These are phyloP conservation scores for Glareola pratincola DNA, from an alignment of 2,113 vertebrate species.

Conservation along the genomic window DNA sequence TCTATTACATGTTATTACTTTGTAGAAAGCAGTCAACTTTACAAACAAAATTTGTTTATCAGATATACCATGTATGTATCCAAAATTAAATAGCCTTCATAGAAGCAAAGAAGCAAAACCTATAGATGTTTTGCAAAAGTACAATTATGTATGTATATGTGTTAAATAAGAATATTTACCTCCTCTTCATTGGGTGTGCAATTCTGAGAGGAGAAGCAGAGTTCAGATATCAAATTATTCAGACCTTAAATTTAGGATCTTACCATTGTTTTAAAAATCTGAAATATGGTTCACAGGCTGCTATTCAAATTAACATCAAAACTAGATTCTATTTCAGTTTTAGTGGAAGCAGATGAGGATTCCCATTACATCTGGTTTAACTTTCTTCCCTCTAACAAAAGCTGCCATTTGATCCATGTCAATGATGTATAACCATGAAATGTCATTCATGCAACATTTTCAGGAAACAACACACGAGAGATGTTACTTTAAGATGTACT, in stretches of 20 bases:
- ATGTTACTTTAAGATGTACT: neutral
- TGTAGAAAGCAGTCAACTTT: neutral
- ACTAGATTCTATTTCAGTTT: constrained; percentile 32
- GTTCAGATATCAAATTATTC: neutral
- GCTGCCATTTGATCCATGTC: constrained; percentile 16
- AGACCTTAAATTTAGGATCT: neutral
- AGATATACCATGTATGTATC: neutral
- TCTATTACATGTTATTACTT: neutral
- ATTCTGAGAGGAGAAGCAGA: neutral
- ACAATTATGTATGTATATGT: neutral
- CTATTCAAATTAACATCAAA: constrained; percentile 33
- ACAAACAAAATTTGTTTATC: neutral
- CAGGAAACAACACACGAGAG: neutral
- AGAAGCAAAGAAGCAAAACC: neutral
- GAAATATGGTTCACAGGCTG: neutral
- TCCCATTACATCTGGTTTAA: constrained; percentile 49
- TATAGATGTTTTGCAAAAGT: neutral
- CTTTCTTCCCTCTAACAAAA: constrained; percentile 33
- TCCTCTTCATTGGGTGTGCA: neutral
- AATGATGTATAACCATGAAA: neutral
- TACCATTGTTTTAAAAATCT: neutral
- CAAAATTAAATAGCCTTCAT: neutral
- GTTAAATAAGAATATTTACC: neutral
- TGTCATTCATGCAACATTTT: neutral
- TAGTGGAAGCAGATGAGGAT: constrained; percentile 54